Base-by-base conservation (phyloP, 2,888 invertebrate species). In the Noctua janthina region DNA sequence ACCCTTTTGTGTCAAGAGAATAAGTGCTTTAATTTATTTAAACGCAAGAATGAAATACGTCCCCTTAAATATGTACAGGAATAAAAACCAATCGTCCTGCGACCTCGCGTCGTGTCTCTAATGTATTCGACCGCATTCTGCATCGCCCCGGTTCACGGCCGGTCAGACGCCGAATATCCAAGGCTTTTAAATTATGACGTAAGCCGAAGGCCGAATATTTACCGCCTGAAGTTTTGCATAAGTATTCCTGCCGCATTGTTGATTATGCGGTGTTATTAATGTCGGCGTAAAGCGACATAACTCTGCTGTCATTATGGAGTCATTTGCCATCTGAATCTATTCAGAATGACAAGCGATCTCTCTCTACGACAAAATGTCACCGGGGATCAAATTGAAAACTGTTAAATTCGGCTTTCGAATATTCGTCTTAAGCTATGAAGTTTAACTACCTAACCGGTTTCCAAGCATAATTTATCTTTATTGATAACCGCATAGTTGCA, bases 81-180 rank as follows among this genome's bases (percentile, higher is more conserved):
- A 71, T 46, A 71, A n/a, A 83, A 74, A 78, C 49, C 74, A 59
- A 74, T 83, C 66, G 82, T 87, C 87, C 89, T 86, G 76, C 59
- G 81, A 84, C 68, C 78, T 79, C 79, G 62, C 66, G 73, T 71
- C 51, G 51, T 70, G 77, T 23, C 70, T 59, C 70, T 86, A 88
- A 85, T 88, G 87, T 89, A 85, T 89, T 82, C 81, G 70, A 83
- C 88, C 89, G 76, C 85, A 85, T 87, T 89, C 76, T 85, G 76
- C 79, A 83, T 70, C 71, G 74, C 64, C 13, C 8, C 68, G 54
- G 88, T 78, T 87, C 88, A 78, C 81, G 79, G 78, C 72, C 78
- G 73, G 79, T 74, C 81, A 46, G 64, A 35, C 54, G 68, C 72
- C 76, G 64, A 77, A 86, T 79, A 81, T 70, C 23, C 74, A 66